Evolutionary conservation across 2,797 vertebrate genomes (phyloP).

Genomic region (Lagocephalus sceleratus): DNA sequence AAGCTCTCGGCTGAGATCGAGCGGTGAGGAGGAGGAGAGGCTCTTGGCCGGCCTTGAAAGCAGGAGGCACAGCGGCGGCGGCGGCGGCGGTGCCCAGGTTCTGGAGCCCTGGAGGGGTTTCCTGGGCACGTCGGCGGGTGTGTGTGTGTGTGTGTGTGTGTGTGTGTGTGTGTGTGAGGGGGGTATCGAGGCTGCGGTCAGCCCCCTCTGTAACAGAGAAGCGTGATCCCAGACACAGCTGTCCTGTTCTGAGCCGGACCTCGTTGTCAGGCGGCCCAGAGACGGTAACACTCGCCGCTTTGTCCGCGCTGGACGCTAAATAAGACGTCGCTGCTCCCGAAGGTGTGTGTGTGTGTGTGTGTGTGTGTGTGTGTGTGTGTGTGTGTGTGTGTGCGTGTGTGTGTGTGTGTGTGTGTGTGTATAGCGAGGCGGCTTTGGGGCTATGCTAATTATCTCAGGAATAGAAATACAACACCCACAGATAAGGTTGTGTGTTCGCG

Average conservation of each 20-base stretch:
- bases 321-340: slow-evolving; percentile 45
- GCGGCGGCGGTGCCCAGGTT: slow-evolving; percentile 59
- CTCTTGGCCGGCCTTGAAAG: slow-evolving; percentile 76
- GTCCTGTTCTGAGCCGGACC: slow-evolving; percentile 58
- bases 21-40: slow-evolving; percentile 56
- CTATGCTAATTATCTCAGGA: slow-evolving; percentile 67
- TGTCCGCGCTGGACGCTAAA: slow-evolving; percentile 50
- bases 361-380: slow-evolving; percentile 17
- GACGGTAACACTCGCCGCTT: slow-evolving; percentile 45
- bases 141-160: not conserved
- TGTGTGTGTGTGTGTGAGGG: not conserved
- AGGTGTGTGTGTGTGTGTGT: slow-evolving; percentile 10
- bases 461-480: slow-evolving; percentile 66
- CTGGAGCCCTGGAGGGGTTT: slow-evolving; percentile 70
- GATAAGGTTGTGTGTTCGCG: slow-evolving; percentile 70
- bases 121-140: slow-evolving; percentile 50
- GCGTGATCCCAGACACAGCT: slow-evolving; percentile 60
- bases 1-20: slow-evolving; percentile 61
- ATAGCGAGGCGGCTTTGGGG: slow-evolving; percentile 51
- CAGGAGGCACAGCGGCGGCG: slow-evolving; percentile 57
- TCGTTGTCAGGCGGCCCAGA: slow-evolving; percentile 41
- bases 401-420: no score
- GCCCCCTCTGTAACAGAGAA: slow-evolving; percentile 66
- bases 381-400: slow-evolving; percentile 18
- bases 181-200: slow-evolving; percentile 45